Evolutionary conservation across 2,888 invertebrate genomes (phyloP), one percentile per base, ranked within the genome.

Genomic region (Scotopteryx bipunctaria): DNA sequence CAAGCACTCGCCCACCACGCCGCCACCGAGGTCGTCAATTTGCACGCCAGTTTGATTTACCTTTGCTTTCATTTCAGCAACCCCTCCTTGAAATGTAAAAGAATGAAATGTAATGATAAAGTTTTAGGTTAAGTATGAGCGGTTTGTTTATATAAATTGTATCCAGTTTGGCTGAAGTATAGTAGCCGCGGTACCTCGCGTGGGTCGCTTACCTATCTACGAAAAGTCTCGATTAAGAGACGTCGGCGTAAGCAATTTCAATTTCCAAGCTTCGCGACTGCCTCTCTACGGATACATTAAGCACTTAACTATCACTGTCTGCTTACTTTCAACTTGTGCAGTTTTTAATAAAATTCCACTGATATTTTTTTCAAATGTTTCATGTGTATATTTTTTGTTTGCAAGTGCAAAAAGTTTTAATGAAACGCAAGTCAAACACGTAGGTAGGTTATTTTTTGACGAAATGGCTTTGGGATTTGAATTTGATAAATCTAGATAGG

Each of bases 271-370:
- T 71, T 66, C 69, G 71, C 75, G 75, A 67, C 73, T 76, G 78
- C 76, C 79, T 78, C 81, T 69, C 82, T 67, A 69, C 72, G 85
- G 86, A 83, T 86, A 87, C 86, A 87, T 87, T 88, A 88, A 88
- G 84, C 85, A 86, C 86, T 88, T 86, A 86, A 86, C 88, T 88
- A 86, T 87, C 83, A 81, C 84, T 86, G 86, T 81, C 83, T 86
- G 84, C 84, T 86, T 81, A 73, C 82, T 83, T 71, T 78, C 78
- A 71, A 76, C 82, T 83, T 80, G 75, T 71, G 66, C 61, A 70
- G 72, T 68, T 77, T 74, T 78, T 80, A 72, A 81, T 79, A 78
- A 83, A 80, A 78, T 73, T 57, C 40, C 43, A 53, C 50, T 47
- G 41, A 49, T n/a, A 51, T 52, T 47, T 43, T 33, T 38, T 55